These are phyloP conservation scores for Neodon shergylaensis DNA, from an alignment of 2,113 vertebrate species.

Conservation along the genomic window DNA sequence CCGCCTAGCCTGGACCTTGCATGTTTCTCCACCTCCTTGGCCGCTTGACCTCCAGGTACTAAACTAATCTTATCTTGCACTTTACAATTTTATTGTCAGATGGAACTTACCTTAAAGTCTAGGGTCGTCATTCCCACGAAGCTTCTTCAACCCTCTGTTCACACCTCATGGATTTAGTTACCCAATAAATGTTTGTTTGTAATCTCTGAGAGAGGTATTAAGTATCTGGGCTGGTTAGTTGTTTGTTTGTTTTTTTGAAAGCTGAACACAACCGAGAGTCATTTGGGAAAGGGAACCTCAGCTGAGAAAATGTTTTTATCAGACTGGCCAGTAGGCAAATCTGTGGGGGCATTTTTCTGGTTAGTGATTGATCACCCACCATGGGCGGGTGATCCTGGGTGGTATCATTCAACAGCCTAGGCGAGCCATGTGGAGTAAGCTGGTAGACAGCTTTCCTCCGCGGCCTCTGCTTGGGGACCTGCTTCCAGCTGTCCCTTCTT, in stretches of 20 bases:
- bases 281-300: not conserved
- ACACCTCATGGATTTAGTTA: not conserved
- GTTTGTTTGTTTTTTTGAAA: not conserved
- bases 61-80: slow-evolving; percentile 15
- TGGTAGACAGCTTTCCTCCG: not conserved
- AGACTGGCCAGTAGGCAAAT: not conserved
- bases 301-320: not conserved
- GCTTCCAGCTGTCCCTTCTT: not conserved
- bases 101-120: not conserved
- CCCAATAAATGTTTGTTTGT: not conserved
- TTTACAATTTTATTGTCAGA: not conserved
- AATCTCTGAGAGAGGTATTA: not conserved
- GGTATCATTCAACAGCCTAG: not conserved
- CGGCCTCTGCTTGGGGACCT: not conserved
- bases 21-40: not conserved
- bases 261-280: not conserved
- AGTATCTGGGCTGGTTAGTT: not conserved
- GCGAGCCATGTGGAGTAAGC: not conserved
- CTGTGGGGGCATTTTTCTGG: not conserved
- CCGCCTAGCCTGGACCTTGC: not conserved
- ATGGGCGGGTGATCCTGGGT: not conserved
- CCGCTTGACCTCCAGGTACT: not conserved
- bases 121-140: not conserved
- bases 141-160: not conserved
- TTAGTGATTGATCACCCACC: not conserved